Percentiles rank a stretch among this genome's conserved stretches.
Conservation (phyloP, 2,113 vertebrate species). For the Pristiophorus japonicus region DNA sequence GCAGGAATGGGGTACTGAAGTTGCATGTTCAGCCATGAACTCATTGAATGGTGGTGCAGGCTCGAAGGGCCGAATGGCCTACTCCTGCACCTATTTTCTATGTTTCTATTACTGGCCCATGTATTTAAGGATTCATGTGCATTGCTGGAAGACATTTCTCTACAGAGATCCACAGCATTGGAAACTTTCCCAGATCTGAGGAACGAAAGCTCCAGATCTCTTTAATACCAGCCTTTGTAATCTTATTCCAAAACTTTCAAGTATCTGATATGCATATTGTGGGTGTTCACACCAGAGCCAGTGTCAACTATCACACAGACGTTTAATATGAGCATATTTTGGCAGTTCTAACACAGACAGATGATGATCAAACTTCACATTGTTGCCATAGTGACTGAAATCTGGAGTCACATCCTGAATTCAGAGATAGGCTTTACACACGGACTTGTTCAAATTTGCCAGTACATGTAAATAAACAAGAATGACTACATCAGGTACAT, state of each 20-base stretch:
- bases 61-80: too few relatives aligned
- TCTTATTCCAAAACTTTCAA: not conserved
- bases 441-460: not conserved
- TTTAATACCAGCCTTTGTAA: constrained; percentile 12
- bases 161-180: not conserved
- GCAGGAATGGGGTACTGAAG: too few relatives aligned
- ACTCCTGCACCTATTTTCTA: too few relatives aligned
- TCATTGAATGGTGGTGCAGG: too few relatives aligned
- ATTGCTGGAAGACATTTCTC: not conserved
- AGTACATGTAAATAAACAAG: not conserved
- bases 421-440: not conserved
- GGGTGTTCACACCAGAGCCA: not conserved
- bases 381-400: constrained; percentile 23
- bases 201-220: not conserved
- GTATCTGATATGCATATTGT: not conserved
- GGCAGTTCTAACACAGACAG: constrained; percentile 6
- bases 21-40: too few relatives aligned
- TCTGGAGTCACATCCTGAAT: not conserved
- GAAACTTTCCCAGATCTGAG: not conserved
- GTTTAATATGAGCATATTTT: constrained; percentile 32
- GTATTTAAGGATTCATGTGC: not conserved
- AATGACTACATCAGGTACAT: not conserved
- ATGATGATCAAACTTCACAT: constrained; percentile 23
- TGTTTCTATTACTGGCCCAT: not conserved
- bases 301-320: not conserved